Evolutionary conservation across 2,888 invertebrate species (phyloP).

Genomic region (Megamerina dolium): DNA sequence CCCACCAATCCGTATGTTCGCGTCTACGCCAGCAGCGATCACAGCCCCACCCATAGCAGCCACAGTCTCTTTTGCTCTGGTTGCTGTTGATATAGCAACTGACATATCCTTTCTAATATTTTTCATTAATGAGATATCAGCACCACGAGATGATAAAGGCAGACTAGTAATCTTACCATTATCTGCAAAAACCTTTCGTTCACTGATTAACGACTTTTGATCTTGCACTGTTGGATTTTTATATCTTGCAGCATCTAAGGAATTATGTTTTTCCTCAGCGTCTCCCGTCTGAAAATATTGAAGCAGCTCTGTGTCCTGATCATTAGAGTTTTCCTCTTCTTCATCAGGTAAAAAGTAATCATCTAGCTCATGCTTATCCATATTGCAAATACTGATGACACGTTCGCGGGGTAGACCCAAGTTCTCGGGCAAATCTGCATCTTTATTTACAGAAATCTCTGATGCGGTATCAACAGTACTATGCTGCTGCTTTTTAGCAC

Average conservation of each 20-base stretch:
- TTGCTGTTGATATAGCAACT: constrained; percentile 9
- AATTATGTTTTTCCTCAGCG: constrained; percentile 48
- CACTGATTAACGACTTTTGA: too few species aligned
- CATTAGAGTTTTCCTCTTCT: constrained; percentile 64
- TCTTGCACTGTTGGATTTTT: constrained; percentile 41
- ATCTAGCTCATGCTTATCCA: constrained; percentile 74
- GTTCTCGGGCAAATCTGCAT: constrained; percentile 39
- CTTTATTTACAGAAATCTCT: constrained; percentile 27
- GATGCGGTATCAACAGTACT: constrained; percentile 17
- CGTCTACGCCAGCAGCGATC: background rate
- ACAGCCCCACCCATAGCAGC: background rate
- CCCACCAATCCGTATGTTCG: constrained; percentile 6
- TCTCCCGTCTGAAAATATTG: constrained; percentile 65
- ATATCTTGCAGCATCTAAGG: constrained; percentile 43
- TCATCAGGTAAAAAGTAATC: constrained; percentile 61
- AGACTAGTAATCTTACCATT: too few species aligned
- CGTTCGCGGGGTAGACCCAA: constrained; percentile 60
- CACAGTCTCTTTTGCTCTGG: background rate
- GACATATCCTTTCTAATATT: too few species aligned
- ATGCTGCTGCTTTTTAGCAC: constrained; percentile 50
- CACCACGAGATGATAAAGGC: constrained; percentile 3
- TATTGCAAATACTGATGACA: constrained; percentile 68
- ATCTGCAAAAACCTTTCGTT: too few species aligned
- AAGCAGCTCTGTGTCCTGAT: constrained; percentile 76
- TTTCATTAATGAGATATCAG: constrained; percentile 6